Percentiles rank a stretch among this genome's conserved stretches.
phyloP scores from a whole-genome alignment of 2,888 invertebrate species.

The Troides helena region DNA sequence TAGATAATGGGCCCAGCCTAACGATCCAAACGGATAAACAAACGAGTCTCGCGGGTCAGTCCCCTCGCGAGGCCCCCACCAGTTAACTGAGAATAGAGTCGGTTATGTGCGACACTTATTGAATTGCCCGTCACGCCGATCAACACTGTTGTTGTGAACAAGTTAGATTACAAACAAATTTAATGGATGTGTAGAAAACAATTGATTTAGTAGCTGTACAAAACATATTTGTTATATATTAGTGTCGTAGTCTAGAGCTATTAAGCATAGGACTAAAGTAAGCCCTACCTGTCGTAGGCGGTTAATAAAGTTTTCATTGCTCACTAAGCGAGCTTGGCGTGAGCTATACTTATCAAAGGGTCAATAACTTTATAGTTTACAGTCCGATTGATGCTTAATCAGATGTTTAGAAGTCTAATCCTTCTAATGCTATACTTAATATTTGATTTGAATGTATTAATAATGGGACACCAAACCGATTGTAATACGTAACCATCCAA shows the following conservation, averaged over 20 bases:
- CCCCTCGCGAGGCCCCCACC: constrained; percentile 18
- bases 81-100: constrained; percentile 20
- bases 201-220: background rate
- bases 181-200: background rate
- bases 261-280: too few relatives aligned
- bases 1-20: constrained; percentile 4
- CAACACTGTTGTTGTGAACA: background rate
- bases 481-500: background rate
- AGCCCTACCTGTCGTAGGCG: too few relatives aligned
- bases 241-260: too few relatives aligned
- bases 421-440: too few relatives aligned
- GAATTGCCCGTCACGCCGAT: constrained; percentile 24
- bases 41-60: constrained; percentile 14
- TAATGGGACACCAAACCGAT: too few relatives aligned
- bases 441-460: too few relatives aligned
- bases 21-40: constrained; percentile 17
- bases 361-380: too few relatives aligned
- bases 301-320: too few relatives aligned
- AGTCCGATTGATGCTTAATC: too few relatives aligned
- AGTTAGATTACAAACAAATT: background rate
- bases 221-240: background rate
- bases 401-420: too few relatives aligned
- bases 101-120: constrained; percentile 23
- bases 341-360: too few relatives aligned
- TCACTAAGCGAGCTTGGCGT: too few relatives aligned